A percentile compares a stretch with the other conserved stretches of the same genome.
Evolutionary conservation across 1,140 invertebrate species (phyloP).

Genomic region (Drosophila rhopaloa): DNA sequence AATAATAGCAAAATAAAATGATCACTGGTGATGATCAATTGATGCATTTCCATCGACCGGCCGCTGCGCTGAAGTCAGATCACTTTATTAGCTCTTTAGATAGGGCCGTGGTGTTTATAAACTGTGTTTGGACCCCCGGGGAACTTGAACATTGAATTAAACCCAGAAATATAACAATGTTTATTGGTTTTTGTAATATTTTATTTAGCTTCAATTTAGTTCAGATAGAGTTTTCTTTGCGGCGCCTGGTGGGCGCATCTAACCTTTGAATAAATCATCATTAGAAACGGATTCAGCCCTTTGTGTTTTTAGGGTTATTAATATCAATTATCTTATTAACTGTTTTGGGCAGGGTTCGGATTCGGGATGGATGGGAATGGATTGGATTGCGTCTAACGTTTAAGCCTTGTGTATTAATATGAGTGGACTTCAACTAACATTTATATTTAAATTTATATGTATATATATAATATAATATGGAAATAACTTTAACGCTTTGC

Average conservation of each 20-base stretch:
- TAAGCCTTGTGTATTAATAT: conserved; percentile 37
- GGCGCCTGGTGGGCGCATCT: conserved; percentile 25
- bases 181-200: conserved; percentile 18
- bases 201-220: conserved; percentile 52
- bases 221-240: conserved; percentile 36
- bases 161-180: too few relatives aligned
- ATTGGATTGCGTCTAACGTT: conserved; percentile 32
- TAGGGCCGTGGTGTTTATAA: too few relatives aligned
- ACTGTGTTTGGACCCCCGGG: too few relatives aligned
- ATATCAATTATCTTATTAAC: conserved; percentile 39
- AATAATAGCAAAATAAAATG: too few relatives aligned
- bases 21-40: too few relatives aligned
- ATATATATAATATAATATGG: conserved; percentile 52
- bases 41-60: too few relatives aligned
- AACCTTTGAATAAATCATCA: conserved; percentile 61
- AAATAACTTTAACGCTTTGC: conserved; percentile 75
- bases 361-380: conserved; percentile 21
- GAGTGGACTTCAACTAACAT: conserved; percentile 70
- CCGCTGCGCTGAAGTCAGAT: too few relatives aligned
- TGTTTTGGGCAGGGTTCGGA: conserved; percentile 23
- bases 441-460: conserved; percentile 56
- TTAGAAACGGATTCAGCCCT: conserved; percentile 51
- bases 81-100: too few relatives aligned
- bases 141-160: neutral
- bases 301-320: conserved; percentile 6